phyloP scores from a whole-genome alignment of 1,140 invertebrate genomes.

The Pseudoatta argentina region DNA sequence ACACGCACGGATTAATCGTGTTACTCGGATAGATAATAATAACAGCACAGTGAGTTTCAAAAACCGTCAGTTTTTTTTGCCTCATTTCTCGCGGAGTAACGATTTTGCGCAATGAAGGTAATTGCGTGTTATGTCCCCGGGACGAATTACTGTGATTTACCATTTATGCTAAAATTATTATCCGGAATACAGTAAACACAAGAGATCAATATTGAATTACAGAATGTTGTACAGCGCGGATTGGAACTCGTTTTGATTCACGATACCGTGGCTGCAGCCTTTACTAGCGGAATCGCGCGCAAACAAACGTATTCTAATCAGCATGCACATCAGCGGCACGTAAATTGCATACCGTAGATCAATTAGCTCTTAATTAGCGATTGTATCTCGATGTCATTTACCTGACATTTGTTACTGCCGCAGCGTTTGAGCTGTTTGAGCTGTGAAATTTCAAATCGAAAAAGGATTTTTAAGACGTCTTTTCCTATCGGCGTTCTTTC shows the following conservation, averaged over 20 bases:
- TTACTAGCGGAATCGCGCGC: constrained; percentile 32
- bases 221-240: background rate
- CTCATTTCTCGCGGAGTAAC: constrained; percentile 4
- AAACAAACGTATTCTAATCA: constrained; percentile 61
- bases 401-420: background rate
- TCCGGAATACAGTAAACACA: background rate
- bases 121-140: constrained; percentile 19
- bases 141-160: constrained; percentile 27
- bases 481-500: background rate
- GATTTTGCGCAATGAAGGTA: constrained; percentile 33
- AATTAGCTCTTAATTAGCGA: constrained; percentile 60
- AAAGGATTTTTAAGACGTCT: background rate
- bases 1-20: background rate
- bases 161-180: constrained; percentile 24
- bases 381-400: constrained; percentile 9
- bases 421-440: background rate
- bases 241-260: constrained; percentile 31
- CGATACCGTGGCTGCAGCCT: background rate
- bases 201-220: constrained; percentile 49
- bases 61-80: constrained; percentile 8
- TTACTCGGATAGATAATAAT: constrained; percentile 14
- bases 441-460: background rate
- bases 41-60: background rate
- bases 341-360: constrained; percentile 43
- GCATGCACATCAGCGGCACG: background rate